Percentiles rank a stretch among this genome's conserved stretches.
These are phyloP conservation scores for Zygogramma bicolorata DNA, from an alignment of 2,888 invertebrate genomes.

Conservation along the genomic window DNA sequence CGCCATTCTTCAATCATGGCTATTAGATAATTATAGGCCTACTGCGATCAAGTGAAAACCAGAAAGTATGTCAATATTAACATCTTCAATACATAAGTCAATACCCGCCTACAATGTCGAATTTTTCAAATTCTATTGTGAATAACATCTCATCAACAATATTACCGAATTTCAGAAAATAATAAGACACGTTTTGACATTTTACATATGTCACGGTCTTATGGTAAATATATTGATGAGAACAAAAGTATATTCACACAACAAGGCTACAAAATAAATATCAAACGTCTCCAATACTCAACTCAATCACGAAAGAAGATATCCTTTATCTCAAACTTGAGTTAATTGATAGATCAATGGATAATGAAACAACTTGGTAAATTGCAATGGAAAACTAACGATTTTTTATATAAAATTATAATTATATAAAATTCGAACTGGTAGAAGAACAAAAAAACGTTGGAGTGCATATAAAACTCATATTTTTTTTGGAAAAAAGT, in stretches of 20 bases:
- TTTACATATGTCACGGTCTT: neutral
- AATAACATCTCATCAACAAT: neutral
- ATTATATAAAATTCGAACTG: no score
- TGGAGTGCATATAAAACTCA: no score
- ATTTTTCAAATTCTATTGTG: neutral
- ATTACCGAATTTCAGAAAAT: constrained; percentile 6
- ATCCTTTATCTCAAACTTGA: no score
- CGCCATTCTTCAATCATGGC: neutral
- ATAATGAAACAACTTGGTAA: no score
- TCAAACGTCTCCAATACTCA: no score
- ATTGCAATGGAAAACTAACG: no score
- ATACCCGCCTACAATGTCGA: constrained; percentile 1
- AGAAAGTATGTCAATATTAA: constrained; percentile 34
- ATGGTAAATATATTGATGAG: neutral
- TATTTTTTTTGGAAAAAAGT: no score
- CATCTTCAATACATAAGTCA: constrained; percentile 6
- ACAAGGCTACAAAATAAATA: neutral
- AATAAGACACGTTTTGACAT: neutral
- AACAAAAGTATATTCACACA: neutral
- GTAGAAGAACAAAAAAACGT: no score
- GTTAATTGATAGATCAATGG: no score
- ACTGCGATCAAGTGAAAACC: constrained; percentile 21
- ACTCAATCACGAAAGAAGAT: no score
- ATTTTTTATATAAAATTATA: no score
- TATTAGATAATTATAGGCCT: constrained; percentile 23